These are phyloP conservation scores for Catagonus wagneri DNA, from an alignment of 2,113 vertebrate species.

Conservation along the genomic window DNA sequence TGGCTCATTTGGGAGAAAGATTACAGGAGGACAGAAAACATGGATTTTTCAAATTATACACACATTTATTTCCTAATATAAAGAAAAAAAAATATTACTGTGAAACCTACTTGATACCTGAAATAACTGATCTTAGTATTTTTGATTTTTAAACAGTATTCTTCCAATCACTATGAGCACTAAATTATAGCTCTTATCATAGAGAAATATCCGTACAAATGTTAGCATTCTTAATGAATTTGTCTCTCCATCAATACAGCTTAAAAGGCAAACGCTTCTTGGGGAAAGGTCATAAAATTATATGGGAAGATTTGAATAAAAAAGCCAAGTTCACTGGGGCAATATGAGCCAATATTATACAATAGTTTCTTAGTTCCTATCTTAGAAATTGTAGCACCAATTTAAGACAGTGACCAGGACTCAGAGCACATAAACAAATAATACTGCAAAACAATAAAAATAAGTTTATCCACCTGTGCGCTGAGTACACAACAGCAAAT, in stretches of 20 bases:
- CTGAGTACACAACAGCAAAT: neutral
- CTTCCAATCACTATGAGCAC: neutral
- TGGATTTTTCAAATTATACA: slow-evolving; percentile 21
- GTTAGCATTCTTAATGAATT: neutral
- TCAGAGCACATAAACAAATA: neutral
- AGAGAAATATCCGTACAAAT: neutral
- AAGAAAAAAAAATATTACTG: neutral
- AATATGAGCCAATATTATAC: neutral
- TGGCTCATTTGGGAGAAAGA: neutral
- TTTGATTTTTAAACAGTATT: slow-evolving; percentile 32
- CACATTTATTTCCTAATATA: neutral
- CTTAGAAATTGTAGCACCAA: neutral
- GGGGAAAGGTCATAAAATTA: neutral
- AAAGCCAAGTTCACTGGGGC: neutral
- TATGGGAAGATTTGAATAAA: slow-evolving; percentile 3
- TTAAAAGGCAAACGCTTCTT: neutral
- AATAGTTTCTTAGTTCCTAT: neutral
- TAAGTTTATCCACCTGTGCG: neutral
- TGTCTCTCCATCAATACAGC: neutral
- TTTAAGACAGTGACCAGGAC: slow-evolving; percentile 25
- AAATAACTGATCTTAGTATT: neutral
- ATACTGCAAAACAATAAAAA: neutral
- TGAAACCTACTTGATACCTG: slow-evolving; percentile 36
- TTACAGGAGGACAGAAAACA: slow-evolving; percentile 23
- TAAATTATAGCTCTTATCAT: neutral